These are phyloP conservation scores for Lepilemur ruficaudatus DNA, from an alignment of 2,797 vertebrate genomes.

Conservation along the genomic window DNA sequence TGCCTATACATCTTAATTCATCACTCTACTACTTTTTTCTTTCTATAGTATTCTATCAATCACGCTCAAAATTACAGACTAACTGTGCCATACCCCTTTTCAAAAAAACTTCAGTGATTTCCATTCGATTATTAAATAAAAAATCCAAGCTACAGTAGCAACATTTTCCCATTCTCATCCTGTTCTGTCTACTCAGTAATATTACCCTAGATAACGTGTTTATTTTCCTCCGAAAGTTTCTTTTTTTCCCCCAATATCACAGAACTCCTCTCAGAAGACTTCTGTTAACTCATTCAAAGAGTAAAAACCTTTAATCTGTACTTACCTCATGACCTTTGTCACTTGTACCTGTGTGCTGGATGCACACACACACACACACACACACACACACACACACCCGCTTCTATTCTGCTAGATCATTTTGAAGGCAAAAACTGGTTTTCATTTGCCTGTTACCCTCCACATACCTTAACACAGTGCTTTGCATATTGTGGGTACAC, in stretches of 20 bases:
- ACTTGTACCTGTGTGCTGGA: background rate
- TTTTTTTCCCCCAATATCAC: background rate
- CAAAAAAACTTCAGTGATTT: background rate
- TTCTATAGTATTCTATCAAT: background rate
- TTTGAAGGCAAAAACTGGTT: background rate
- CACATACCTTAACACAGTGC: too few relatives aligned
- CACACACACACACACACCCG: rapidly evolving
- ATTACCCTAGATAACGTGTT: background rate
- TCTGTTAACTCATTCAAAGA: background rate
- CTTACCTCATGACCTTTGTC: background rate
- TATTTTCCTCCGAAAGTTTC: background rate
- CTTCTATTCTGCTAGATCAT: background rate
- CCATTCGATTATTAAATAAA: background rate
- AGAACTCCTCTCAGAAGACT: background rate
- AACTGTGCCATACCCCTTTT: background rate
- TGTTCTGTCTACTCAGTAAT: background rate
- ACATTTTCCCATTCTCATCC: background rate
- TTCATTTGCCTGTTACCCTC: background rate
- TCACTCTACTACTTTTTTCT: background rate
- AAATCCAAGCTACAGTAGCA: background rate
- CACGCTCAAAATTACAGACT: background rate
- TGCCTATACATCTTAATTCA: background rate
- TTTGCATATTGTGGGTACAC: background rate
- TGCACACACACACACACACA: background rate
- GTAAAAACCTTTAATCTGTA: background rate